Conservation (phyloP, 2,797 vertebrate genomes). For the Numenius phaeopus region DNA sequence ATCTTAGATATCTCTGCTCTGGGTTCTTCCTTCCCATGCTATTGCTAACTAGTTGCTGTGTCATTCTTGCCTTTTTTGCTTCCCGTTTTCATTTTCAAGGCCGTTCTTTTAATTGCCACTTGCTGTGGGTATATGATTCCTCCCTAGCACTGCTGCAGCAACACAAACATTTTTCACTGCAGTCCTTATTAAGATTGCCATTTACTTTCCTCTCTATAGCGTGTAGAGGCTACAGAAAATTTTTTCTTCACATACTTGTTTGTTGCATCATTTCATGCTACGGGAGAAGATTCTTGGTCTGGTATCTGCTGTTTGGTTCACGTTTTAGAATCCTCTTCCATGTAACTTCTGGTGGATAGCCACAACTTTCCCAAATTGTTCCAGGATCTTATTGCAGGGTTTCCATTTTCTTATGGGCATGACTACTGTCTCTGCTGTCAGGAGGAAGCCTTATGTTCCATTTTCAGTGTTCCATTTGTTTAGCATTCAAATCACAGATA, state of each 20-base stretch:
- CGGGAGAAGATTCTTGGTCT: not conserved
- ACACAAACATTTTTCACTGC: not conserved
- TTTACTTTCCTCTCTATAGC: not conserved
- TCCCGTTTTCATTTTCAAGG: not conserved
- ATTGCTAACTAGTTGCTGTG: not conserved
- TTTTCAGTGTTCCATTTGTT: not conserved
- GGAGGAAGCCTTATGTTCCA: not conserved
- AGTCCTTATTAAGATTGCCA: not conserved
- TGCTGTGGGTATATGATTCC: not conserved
- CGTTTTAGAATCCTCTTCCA: not conserved
- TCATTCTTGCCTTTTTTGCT: not conserved
- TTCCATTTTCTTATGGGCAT: not conserved
- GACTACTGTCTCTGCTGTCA: not conserved
- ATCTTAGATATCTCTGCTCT: not conserved
- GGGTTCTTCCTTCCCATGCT: not conserved
- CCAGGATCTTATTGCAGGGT: not conserved
- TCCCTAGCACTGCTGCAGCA: not conserved
- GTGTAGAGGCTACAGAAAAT: not conserved
- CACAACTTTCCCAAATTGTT: not conserved
- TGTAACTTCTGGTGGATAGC: not conserved
- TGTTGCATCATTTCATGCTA: not conserved
- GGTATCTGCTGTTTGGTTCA: not conserved
- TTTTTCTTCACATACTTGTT: not conserved
- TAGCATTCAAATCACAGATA: not conserved
- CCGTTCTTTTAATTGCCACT: not conserved